A percentile compares a stretch with the other conserved stretches of the same genome.
These are phyloP conservation scores for Euleptes europaea DNA, from an alignment of 2,113 vertebrate species.

Conservation along the genomic window DNA sequence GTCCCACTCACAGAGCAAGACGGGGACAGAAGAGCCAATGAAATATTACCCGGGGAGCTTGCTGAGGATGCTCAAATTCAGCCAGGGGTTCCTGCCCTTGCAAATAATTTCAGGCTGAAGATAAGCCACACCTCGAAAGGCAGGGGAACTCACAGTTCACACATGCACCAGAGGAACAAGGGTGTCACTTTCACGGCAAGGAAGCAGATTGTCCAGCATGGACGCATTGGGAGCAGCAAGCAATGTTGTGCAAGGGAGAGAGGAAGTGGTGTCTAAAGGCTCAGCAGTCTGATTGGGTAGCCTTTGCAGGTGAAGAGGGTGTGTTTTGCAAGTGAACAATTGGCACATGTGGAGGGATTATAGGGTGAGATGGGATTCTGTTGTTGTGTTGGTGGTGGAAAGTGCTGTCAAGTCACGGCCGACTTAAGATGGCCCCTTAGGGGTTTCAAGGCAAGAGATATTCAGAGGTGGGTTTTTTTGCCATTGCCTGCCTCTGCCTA, in stretches of 20 bases:
- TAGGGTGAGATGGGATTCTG: not conserved
- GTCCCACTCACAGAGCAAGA: not conserved
- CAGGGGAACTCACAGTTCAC: accelerated
- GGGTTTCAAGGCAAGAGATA: no score
- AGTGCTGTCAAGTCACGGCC: no score
- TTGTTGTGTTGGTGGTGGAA: no score
- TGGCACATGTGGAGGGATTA: not conserved
- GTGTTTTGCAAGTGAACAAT: not conserved
- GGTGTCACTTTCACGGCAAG: not conserved
- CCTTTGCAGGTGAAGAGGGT: not conserved
- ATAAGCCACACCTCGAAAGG: not conserved
- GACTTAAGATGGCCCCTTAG: no score
- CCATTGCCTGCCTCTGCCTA: no score
- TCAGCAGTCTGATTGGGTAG: not conserved
- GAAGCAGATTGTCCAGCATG: not conserved
- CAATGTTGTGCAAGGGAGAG: not conserved
- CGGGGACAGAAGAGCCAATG: not conserved
- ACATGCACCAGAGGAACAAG: not conserved
- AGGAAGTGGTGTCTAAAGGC: not conserved
- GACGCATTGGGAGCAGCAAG: not conserved
- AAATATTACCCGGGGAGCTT: no score
- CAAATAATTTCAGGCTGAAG: not conserved
- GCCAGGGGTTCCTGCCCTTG: not conserved
- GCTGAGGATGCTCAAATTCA: not conserved
- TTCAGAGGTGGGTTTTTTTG: no score